Evolutionary conservation across 35 echinoderm and acorn worm species (phyloP).

Genomic region (Eucidaris tribuloides): DNA sequence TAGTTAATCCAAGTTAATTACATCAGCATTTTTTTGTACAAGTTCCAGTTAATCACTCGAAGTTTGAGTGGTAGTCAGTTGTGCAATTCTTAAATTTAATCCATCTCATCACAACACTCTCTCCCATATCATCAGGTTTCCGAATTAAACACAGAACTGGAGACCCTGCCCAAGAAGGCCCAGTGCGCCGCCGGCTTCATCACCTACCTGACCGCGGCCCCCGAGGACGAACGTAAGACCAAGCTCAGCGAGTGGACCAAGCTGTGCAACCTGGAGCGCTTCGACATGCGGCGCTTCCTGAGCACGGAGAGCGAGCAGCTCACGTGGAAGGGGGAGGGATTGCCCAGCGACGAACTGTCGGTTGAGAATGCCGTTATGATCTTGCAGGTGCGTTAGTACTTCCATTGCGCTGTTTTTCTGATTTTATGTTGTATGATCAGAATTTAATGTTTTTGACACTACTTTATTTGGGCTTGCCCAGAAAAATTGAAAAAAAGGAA

Average conservation of each 20-base stretch:
- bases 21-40: too few relatives aligned
- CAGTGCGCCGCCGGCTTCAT: constrained; percentile 96
- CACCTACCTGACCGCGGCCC: constrained; percentile 87
- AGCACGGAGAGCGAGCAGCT: constrained; percentile 97
- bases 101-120: too few relatives aligned
- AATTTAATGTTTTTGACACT: too few relatives aligned
- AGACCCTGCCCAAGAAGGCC: constrained; percentile 91
- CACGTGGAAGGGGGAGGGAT: constrained; percentile 93
- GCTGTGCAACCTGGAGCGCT: constrained; percentile 43
- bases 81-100: too few relatives aligned
- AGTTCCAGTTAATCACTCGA: too few relatives aligned
- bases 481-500: too few relatives aligned
- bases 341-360: constrained; percentile 93
- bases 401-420: background rate
- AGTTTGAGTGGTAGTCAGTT: too few relatives aligned
- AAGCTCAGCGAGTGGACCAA: constrained; percentile 57
- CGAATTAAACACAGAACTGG: constrained; percentile 80
- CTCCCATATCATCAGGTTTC: too few relatives aligned
- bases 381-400: constrained; percentile 54
- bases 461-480: too few relatives aligned
- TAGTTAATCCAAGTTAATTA: too few relatives aligned
- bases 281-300: constrained; percentile 86
- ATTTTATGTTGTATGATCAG: too few relatives aligned
- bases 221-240: constrained; percentile 70
- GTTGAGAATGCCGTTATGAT: constrained; percentile 97